Conservation (phyloP, 1,140 invertebrate species). For the Drosophila orosa region DNA sequence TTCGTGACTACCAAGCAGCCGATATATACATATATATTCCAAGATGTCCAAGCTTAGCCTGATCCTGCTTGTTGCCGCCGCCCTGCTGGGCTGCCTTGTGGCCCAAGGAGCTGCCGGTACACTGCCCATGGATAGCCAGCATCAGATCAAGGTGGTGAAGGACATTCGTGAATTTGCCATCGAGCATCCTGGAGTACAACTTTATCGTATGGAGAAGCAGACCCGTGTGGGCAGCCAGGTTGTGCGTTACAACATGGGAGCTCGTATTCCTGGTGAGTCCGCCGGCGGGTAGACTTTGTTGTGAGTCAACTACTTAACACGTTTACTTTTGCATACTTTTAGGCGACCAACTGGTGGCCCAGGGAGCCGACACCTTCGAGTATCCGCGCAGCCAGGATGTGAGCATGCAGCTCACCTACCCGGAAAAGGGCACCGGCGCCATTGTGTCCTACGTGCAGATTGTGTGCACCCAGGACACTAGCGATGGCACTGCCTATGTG, state of each 20-base stretch:
- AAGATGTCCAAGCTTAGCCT: constrained; percentile 66
- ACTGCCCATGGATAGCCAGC: constrained; percentile 11
- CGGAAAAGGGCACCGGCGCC: constrained; percentile 57
- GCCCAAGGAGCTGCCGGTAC: constrained; percentile 38
- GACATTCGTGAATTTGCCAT: constrained; percentile 61
- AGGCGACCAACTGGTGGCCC: constrained; percentile 74
- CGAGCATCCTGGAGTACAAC: constrained; percentile 60
- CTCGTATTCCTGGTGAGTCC: constrained; percentile 63
- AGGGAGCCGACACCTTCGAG: constrained; percentile 58
- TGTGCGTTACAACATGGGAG: constrained; percentile 68
- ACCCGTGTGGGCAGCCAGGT: constrained; percentile 13
- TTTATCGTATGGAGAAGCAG: constrained; percentile 51
- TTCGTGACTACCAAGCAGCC: constrained; percentile 43
- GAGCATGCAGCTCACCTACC: constrained; percentile 72
- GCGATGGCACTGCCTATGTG: constrained; percentile 72
- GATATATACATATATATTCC: not conserved
- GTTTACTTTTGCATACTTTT: constrained; percentile 37
- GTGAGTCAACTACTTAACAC: not conserved
- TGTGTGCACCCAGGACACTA: constrained; percentile 68
- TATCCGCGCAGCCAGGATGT: constrained; percentile 66
- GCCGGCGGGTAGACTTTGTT: constrained; percentile 2
- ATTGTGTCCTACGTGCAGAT: constrained; percentile 73
- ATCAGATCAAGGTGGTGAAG: constrained; percentile 56
- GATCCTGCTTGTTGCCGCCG: constrained; percentile 38
- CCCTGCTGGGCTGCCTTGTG: constrained; percentile 58